phyloP scores from a whole-genome alignment of 2,888 invertebrate species.

The Morpho deidamia region DNA sequence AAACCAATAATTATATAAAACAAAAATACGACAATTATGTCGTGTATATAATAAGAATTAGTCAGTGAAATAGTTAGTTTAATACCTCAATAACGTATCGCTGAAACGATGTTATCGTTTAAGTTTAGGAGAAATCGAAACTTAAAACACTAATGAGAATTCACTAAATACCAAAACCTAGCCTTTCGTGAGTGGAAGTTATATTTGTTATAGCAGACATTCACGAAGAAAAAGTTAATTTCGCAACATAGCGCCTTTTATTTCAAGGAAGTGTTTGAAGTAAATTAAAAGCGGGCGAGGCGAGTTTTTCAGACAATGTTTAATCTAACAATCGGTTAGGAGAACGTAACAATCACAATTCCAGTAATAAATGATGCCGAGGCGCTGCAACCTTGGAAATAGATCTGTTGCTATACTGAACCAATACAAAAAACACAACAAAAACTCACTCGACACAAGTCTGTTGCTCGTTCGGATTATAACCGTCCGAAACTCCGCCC shows the following conservation, averaged over 20 bases:
- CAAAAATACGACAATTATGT: too few relatives aligned
- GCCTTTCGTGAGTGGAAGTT: conserved; percentile 57
- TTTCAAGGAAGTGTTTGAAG: conserved; percentile 61
- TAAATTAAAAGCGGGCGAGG: conserved; percentile 47
- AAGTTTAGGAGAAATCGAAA: conserved; percentile 26
- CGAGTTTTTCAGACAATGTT: conserved; percentile 46
- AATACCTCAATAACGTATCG: too few relatives aligned
- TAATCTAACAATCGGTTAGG: conserved; percentile 49
- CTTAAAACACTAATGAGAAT: conserved; percentile 43
- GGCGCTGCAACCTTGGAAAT: conserved; percentile 62
- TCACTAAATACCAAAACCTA: conserved; percentile 42
- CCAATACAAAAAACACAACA: conserved; percentile 59
- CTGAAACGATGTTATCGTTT: too few relatives aligned
- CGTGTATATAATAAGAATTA: too few relatives aligned
- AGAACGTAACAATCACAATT: conserved; percentile 44
- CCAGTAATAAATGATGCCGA: conserved; percentile 45
- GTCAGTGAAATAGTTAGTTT: too few relatives aligned
- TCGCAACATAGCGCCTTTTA: conserved; percentile 42
- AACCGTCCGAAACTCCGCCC: conserved; percentile 63
- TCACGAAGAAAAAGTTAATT: conserved; percentile 58
- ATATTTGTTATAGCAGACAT: conserved; percentile 58
- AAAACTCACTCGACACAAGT: conserved; percentile 51
- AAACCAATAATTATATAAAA: too few relatives aligned
- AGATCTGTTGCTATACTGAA: conserved; percentile 53
- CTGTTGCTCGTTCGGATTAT: conserved; percentile 58